phyloP scores from a whole-genome alignment of 2,113 vertebrate genomes.

The Plecotus auritus region DNA sequence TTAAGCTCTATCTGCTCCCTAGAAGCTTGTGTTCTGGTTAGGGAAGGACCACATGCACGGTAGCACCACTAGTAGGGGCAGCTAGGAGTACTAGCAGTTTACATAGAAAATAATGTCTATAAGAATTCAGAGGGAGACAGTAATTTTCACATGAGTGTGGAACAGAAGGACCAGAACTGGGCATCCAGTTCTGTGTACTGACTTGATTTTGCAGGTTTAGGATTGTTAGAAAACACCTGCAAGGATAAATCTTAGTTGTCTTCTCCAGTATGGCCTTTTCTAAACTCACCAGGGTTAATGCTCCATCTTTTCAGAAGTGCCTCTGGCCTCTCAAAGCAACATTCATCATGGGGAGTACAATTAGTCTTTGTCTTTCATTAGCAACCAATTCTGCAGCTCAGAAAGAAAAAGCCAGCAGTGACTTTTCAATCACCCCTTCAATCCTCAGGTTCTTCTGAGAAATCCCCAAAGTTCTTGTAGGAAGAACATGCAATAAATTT shows the following conservation, averaged over 20 bases:
- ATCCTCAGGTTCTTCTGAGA: conserved; percentile 45
- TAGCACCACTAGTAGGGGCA: not conserved
- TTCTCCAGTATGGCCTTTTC: not conserved
- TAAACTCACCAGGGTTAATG: conserved; percentile 12
- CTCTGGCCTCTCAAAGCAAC: conserved; percentile 45
- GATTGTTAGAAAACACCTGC: conserved; percentile 3
- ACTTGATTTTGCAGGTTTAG: not conserved
- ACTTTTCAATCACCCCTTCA: conserved; percentile 29
- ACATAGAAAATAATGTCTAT: not conserved
- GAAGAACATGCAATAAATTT: conserved; percentile 54
- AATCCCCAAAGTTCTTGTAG: conserved; percentile 57
- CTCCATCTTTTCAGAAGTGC: conserved; percentile 43
- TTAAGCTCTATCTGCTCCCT: not conserved
- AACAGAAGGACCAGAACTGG: not conserved
- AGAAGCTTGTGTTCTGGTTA: not conserved
- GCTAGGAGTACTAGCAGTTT: not conserved
- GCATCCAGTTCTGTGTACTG: not conserved
- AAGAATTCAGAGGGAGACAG: not conserved
- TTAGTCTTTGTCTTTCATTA: conserved; percentile 56
- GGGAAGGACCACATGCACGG: not conserved
- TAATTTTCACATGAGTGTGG: not conserved
- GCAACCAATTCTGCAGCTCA: conserved; percentile 18
- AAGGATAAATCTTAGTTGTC: not conserved
- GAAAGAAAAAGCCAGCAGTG: conserved; percentile 35
- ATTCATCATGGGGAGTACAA: conserved; percentile 57